Base-by-base conservation (phyloP, 2,888 invertebrate genomes). In the Cantharis lateralis region DNA sequence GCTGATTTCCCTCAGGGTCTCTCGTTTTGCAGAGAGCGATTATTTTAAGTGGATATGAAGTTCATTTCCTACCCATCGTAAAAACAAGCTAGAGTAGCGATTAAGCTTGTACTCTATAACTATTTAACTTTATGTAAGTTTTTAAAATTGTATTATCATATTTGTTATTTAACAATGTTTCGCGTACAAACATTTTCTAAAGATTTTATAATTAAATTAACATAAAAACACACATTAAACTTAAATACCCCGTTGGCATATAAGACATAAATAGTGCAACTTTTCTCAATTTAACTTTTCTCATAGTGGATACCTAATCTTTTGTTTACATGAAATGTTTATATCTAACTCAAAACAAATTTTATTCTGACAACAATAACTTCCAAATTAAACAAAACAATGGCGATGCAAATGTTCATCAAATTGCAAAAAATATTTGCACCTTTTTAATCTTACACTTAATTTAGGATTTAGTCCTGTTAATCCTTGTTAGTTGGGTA, bases 11-110 rank as follows among this genome's bases (percentile, higher is more conserved):
- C 87, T 85, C 80, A 86, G 87, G 87, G 85, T 87, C 86, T 85
- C 84, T 84, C 85, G 85, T 86, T 86, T 85, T 85, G 84, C 84
- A 84, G 83, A 83, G 84, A 84, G 85, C 87, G 86, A 87, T 87
- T 87, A 87, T 87, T 87, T 87, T 87, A 86, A 87, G 87, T 86
- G 85, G 87, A 87, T 87, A 87, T 86, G 86, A 86, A 86, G 85
- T 87, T 87, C 87, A 86, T 86, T 85, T 86, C 84, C 83, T 83
- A 84, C 75, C 77, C 77, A 75, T 76, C 79, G 75, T 74, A 79
- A 78, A 78, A 78, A 76, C 76, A 68, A 76, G 76, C 76, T 32
- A 64, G 71, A 73, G 72, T 72, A 74, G 66, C 72, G 71, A 76
- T 78, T 78, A 76, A 72, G 75, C 73, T 68, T 68, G 64, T 78